A percentile compares a stretch with the other conserved stretches of the same genome.
Evolutionary conservation across 2,113 vertebrate genomes (phyloP).

Genomic region (Lutjanus erythropterus): DNA sequence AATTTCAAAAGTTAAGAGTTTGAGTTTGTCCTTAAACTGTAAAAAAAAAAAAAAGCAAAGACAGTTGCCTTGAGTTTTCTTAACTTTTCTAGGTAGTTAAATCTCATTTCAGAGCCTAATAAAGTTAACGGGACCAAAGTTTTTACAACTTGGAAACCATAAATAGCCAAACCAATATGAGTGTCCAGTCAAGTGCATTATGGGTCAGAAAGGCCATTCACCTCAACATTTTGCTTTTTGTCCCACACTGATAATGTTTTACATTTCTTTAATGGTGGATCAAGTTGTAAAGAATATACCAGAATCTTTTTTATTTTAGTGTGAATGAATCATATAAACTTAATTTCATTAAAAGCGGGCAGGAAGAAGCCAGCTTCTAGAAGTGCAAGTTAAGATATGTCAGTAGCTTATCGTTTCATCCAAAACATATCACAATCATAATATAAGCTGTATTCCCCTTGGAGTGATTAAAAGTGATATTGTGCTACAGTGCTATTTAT

Average conservation of each 20-base stretch:
- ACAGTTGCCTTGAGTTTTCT: no score
- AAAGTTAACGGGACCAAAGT: neutral
- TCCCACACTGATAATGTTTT: neutral
- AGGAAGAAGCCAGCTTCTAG: neutral
- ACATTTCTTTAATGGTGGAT: neutral
- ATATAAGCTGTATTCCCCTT: constrained; percentile 62
- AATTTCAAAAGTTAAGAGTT: no score
- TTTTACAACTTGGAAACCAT: neutral
- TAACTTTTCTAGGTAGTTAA: no score
- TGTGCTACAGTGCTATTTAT: constrained; percentile 60
- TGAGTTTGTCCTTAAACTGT: no score
- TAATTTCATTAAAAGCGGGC: neutral
- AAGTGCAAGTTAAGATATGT: constrained; percentile 35
- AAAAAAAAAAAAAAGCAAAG: no score
- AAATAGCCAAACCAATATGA: neutral
- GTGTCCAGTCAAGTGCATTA: neutral
- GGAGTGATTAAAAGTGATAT: constrained; percentile 18
- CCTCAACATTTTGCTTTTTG: neutral
- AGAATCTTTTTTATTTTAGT: constrained; percentile 19
- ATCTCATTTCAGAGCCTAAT: constrained; percentile 3
- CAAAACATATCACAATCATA: constrained; percentile 53
- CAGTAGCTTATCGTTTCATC: neutral
- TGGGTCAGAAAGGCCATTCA: neutral
- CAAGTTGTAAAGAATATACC: constrained; percentile 3
- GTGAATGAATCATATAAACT: neutral